These are phyloP conservation scores for Oikopleura dioica DNA, from an alignment of 23 tunicate species.

Conservation along the genomic window DNA sequence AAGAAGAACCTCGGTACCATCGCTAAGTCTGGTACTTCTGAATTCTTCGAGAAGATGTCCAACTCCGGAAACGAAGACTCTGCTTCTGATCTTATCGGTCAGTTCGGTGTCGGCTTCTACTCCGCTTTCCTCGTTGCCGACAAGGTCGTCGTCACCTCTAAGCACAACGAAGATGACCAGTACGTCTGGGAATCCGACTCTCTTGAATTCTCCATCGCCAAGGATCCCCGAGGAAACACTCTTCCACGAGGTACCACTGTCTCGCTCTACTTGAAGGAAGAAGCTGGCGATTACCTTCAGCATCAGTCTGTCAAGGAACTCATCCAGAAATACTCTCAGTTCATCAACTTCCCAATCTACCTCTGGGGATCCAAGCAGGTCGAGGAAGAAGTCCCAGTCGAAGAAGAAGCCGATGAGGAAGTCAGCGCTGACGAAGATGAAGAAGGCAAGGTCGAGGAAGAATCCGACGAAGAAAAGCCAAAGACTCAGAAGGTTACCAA, in stretches of 20 bases:
- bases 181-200: conserved; percentile 98
- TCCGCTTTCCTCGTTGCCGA: conserved; percentile 95
- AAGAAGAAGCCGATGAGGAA: conserved; percentile 37
- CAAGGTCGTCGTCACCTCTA: conserved; percentile 78
- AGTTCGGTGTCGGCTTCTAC: conserved; percentile 99
- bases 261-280: conserved; percentile 87
- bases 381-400: conserved; percentile 89
- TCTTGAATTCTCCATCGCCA: conserved; percentile 52
- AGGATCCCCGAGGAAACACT: conserved; percentile 79
- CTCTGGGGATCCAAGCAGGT: conserved; percentile 53
- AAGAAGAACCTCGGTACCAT: conserved; percentile 85
- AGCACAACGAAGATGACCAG: conserved; percentile 79
- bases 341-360: conserved; percentile 98
- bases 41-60: conserved; percentile 84
- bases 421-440: conserved; percentile 4
- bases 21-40: conserved; percentile 95
- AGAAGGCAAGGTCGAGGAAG: conserved; percentile 67
- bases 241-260: conserved; percentile 86
- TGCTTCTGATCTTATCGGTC: conserved; percentile 94
- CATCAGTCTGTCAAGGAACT: conserved; percentile 28
- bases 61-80: conserved; percentile 48
- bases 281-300: conserved; percentile 75
- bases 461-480: conserved; percentile 80
- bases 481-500: conserved; percentile 72
- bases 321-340: conserved; percentile 88